Evolutionary conservation across 1,140 invertebrate genomes (phyloP), one percentile per base, ranked within the genome.

Genomic region (Tribolium madens): DNA sequence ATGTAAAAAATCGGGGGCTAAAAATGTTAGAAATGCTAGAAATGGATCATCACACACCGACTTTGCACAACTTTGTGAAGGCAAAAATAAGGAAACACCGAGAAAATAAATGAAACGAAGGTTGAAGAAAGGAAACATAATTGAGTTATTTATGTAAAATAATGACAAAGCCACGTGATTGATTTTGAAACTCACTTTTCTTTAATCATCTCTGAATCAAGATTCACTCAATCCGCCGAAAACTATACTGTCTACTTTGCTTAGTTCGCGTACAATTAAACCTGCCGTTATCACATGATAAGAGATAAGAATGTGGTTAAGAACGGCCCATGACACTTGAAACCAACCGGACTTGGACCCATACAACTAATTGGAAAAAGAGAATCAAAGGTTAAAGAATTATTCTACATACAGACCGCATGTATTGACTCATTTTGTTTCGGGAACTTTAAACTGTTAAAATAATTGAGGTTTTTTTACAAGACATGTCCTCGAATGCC

Each of bases 201-300:
- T 33, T 21, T 26, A 57, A 57, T 57, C 17, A 57, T 57, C 52
- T 18, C 6, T 21, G 17, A 21, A 18, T 3, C 10, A 21, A 9
- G 17, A 21, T 26, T 26, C 21, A 14, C 26, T 4, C 57, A 64
- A 9, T 64, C 5, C 10, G 4, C 18, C n/a, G 26, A 64, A 57
- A 57, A 12, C 36, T 42, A 31, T 9, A 64, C 57, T 64, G 57
- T 2, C 6, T 13, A 9, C 18, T 15, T 14, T n/a, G 31, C 18
- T 21, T 64, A 33, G 10, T 12, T 26, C 57, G 57, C n/a, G 9
- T 64, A 33, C 57, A 64, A 33, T 33, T 64, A 64, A 64, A 64
- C 21, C 57, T 33, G 26, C 57, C 14, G 21, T 64, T 64, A 64
- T 64, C 57, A 64, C 57, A 64, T 64, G 57, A 64, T 64, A 64